phyloP scores from a whole-genome alignment of 1,140 invertebrate genomes.

The Bombus superbus region DNA sequence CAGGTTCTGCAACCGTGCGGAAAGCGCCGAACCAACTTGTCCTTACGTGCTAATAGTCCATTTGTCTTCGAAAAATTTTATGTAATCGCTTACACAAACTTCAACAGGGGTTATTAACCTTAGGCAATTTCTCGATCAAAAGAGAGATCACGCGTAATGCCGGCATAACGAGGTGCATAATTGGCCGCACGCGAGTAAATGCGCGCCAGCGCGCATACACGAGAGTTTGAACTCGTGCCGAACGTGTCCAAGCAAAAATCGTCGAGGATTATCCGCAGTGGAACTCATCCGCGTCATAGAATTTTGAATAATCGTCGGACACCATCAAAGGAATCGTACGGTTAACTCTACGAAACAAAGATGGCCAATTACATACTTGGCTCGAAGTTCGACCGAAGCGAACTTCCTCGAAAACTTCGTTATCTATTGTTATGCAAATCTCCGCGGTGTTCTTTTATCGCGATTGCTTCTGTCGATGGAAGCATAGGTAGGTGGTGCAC shows the following conservation, averaged over 20 bases:
- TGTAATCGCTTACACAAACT: slow-evolving; percentile 51
- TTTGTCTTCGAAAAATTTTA: slow-evolving; percentile 44
- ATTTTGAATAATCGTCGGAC: slow-evolving; percentile 5
- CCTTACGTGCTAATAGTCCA: slow-evolving; percentile 39
- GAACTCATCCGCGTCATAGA: slow-evolving; percentile 52
- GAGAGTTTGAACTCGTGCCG: slow-evolving; percentile 42
- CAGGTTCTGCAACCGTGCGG: neutral
- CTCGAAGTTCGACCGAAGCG: no score
- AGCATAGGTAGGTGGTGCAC: neutral
- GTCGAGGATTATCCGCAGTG: slow-evolving; percentile 59
- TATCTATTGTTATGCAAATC: slow-evolving; percentile 26
- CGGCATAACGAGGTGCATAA: slow-evolving; percentile 71
- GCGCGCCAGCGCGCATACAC: slow-evolving; percentile 40
- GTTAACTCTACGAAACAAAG: neutral
- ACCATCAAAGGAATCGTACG: slow-evolving; percentile 9
- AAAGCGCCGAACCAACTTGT: neutral
- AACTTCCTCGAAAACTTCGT: neutral
- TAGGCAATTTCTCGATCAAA: slow-evolving; percentile 51
- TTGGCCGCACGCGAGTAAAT: slow-evolving; percentile 66
- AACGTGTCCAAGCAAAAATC: slow-evolving; percentile 63
- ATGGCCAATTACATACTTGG: slow-evolving; percentile 22
- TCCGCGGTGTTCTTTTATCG: no score
- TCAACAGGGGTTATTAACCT: slow-evolving; percentile 59
- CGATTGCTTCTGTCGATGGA: neutral
- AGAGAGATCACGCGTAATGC: slow-evolving; percentile 64